Evolutionary conservation across 2,888 invertebrate genomes (phyloP).

Genomic region (Oeneis ivallda): DNA sequence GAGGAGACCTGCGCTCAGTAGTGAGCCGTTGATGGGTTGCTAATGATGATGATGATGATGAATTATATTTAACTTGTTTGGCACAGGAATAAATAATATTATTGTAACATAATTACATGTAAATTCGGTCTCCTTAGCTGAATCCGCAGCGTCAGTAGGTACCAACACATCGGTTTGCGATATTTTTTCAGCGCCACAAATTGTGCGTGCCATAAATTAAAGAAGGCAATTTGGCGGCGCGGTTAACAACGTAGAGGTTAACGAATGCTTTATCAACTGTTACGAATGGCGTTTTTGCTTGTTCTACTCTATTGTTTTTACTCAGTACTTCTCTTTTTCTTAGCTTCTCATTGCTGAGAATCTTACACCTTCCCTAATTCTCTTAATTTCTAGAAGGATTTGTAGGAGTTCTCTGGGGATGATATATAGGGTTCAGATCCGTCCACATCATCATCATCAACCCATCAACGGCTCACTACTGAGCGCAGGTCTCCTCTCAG

Average conservation of each 20-base stretch:
- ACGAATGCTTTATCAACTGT: constrained; percentile 42
- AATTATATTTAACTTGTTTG: too few species aligned
- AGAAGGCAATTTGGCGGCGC: constrained; percentile 47
- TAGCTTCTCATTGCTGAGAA: neutral
- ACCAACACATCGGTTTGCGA: neutral
- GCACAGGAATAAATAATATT: too few species aligned
- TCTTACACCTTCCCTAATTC: neutral
- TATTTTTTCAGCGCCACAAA: constrained; percentile 31
- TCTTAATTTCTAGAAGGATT: too few species aligned
- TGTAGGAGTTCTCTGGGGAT: too few species aligned
- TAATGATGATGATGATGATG: too few species aligned
- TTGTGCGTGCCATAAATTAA: constrained; percentile 45
- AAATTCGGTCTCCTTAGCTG: neutral
- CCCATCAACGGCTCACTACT: too few species aligned
- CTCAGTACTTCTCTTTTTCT: neutral
- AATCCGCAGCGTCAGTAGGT: constrained; percentile 32
- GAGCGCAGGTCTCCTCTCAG: too few species aligned
- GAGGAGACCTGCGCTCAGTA: too few species aligned
- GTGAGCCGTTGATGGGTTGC: too few species aligned
- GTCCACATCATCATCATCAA: too few species aligned
- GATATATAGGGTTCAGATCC: too few species aligned
- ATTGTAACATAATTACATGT: constrained; percentile 2
- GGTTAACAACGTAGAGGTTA: constrained; percentile 41
- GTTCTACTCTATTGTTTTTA: neutral
- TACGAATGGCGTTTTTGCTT: constrained; percentile 32